Base-by-base conservation (phyloP, 1,140 invertebrate genomes). In the Drosophila nigrodunni region DNA sequence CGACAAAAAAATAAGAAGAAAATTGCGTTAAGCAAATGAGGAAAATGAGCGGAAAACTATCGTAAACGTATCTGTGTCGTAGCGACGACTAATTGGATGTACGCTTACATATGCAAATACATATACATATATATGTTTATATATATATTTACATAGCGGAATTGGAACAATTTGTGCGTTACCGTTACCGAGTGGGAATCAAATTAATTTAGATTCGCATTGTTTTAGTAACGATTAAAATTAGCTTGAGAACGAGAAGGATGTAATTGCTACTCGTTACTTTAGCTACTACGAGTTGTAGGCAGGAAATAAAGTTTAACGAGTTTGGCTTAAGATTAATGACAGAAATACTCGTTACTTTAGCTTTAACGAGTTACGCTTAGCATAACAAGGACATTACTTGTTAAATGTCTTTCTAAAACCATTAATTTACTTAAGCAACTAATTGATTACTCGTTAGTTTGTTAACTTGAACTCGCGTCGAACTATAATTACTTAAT, bases 21-120 rank as follows among this genome's bases (percentile, higher is more conserved):
- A 81, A 86, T 85, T 86, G 61, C 82, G 78, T 62, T 82, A 65
- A 58, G 82, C 71, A 88, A 88, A 82, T 82, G 79, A 74, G 82
- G 79, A 81, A 87, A 86, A 87, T 82, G 54, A 88, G 77, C 79
- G 76, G 76, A 86, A 88, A 86, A 87, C 81, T 68, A 78, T 72
- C 64, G 75, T 62, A 68, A 62, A 60, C 52, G 72, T 87, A 86
- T 87, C 79, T 86, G 75, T 87, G 82, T 87, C 83, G 87, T 73
- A 78, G 72, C 43, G 30, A 49, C 55, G 44, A 78, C 78, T 86
- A 86, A 86, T 86, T 86, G 82, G 78, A 64, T 77, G 61, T 74
- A 52, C 55, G 6, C 3, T 3, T 30, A 30, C 25, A 30, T 30
- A 30, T 30, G 6, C 55, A 30, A 30, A 30, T 30, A 5, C 25